These are phyloP conservation scores for Drosophila rellima DNA, from an alignment of 2,888 invertebrate species.

Conservation along the genomic window DNA sequence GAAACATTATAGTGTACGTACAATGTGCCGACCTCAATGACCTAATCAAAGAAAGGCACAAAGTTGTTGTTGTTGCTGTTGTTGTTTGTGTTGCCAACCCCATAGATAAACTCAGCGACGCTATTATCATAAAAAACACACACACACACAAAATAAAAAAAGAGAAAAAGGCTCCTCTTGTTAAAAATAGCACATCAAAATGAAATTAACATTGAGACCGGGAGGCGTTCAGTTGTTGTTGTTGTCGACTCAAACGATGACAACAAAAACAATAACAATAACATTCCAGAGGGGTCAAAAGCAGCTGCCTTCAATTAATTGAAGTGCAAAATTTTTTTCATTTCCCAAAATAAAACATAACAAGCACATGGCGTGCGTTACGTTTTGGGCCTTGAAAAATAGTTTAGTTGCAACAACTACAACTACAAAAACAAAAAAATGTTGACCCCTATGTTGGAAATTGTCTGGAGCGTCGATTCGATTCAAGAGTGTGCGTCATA, in stretches of 20 bases:
- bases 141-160: constrained; percentile 2
- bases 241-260: constrained; percentile 15
- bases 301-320: constrained; percentile 59
- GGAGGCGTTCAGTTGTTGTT: constrained; percentile 10
- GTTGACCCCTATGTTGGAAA: constrained; percentile 26
- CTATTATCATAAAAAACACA: constrained; percentile 42
- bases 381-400: constrained; percentile 25
- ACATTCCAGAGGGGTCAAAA: constrained; percentile 40
- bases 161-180: constrained; percentile 29
- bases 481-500: constrained; percentile 14
- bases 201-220: constrained; percentile 40
- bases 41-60: constrained; percentile 44
- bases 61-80: constrained; percentile 5
- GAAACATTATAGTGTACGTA: background rate
- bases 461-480: background rate
- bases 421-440: constrained; percentile 7
- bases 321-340: constrained; percentile 55
- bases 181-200: constrained; percentile 45
- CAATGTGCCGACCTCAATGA: constrained; percentile 33
- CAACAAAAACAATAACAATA: constrained; percentile 18
- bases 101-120: constrained; percentile 21
- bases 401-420: constrained; percentile 19
- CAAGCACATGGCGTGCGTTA: constrained; percentile 26
- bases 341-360: constrained; percentile 37
- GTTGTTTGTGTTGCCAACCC: constrained; percentile 34